These are phyloP conservation scores for Pluvianellus socialis DNA, from an alignment of 2,113 vertebrate genomes.

Conservation along the genomic window DNA sequence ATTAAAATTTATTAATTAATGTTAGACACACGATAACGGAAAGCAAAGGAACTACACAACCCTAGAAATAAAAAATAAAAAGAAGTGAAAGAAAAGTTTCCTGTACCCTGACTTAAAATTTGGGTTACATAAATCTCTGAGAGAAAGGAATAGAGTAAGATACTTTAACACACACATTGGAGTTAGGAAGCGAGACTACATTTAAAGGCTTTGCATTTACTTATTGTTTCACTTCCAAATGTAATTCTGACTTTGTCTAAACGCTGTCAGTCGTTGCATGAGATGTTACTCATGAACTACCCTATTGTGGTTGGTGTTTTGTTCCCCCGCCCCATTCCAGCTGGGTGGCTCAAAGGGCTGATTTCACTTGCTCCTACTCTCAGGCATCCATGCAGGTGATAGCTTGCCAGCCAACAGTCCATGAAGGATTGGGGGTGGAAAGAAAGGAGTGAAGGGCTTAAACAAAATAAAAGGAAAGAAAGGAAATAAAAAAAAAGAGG, in stretches of 20 bases:
- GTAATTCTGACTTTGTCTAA: constrained; percentile 57
- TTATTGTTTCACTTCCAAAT: constrained; percentile 19
- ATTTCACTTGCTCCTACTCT: constrained; percentile 77
- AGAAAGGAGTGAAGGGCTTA: constrained; percentile 34
- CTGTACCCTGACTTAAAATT: not conserved
- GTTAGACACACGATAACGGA: not conserved
- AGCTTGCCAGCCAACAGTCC: constrained; percentile 85
- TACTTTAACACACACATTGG: not conserved
- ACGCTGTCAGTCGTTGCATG: constrained; percentile 39
- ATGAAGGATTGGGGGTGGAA: constrained; percentile 74
- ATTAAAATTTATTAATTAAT: not conserved
- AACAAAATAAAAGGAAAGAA: constrained; percentile 30
- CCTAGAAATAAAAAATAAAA: not conserved
- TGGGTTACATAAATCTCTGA: not conserved
- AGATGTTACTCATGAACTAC: constrained; percentile 64
- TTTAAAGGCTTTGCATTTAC: constrained; percentile 7
- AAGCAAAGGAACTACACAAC: not conserved
- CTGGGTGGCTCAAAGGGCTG: constrained; percentile 77
- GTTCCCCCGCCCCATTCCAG: constrained; percentile 68
- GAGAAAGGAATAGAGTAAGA: not conserved
- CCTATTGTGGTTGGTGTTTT: constrained; percentile 63
- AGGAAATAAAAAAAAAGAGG: not conserved
- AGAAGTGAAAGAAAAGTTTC: not conserved
- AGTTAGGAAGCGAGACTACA: not conserved
- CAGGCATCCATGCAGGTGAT: constrained; percentile 85